Percentiles rank a stretch among this genome's conserved stretches.
phyloP scores from a whole-genome alignment of 2,113 vertebrate species.

The Pimephales promelas region DNA sequence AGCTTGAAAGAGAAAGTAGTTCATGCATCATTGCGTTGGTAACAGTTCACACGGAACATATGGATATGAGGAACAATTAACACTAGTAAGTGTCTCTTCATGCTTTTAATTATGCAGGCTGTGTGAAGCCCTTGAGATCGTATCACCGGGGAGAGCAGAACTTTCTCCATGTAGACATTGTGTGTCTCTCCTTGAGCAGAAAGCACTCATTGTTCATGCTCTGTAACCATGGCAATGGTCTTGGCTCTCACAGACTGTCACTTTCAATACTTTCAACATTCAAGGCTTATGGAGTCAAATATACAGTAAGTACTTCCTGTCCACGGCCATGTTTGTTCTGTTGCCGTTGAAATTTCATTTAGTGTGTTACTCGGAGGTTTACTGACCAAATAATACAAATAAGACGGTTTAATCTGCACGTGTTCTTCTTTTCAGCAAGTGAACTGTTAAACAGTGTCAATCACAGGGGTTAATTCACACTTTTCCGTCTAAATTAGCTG shows the following conservation, averaged over 20 bases:
- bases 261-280: not conserved
- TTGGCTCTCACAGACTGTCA: constrained; percentile 15
- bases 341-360: not conserved
- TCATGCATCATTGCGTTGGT: constrained; percentile 19
- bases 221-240: constrained; percentile 6
- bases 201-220: not conserved
- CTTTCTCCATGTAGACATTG: not conserved
- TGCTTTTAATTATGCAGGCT: constrained; percentile 43
- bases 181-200: constrained; percentile 17
- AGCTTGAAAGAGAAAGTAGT: not conserved
- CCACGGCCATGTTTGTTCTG: not conserved
- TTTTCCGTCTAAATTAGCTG: constrained; percentile 1
- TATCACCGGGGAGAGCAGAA: not conserved
- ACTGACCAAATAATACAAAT: not conserved
- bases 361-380: too few species aligned
- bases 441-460: not conserved
- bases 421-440: not conserved
- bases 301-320: not conserved
- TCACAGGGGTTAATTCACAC: constrained; percentile 6
- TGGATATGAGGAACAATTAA: constrained; percentile 39
- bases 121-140: constrained; percentile 21
- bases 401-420: not conserved
- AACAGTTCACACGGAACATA: constrained; percentile 31
- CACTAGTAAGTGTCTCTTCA: constrained; percentile 21
- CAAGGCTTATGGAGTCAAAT: constrained; percentile 4